Conservation (phyloP, 2,888 invertebrate genomes). For the Catocala sponsa region DNA sequence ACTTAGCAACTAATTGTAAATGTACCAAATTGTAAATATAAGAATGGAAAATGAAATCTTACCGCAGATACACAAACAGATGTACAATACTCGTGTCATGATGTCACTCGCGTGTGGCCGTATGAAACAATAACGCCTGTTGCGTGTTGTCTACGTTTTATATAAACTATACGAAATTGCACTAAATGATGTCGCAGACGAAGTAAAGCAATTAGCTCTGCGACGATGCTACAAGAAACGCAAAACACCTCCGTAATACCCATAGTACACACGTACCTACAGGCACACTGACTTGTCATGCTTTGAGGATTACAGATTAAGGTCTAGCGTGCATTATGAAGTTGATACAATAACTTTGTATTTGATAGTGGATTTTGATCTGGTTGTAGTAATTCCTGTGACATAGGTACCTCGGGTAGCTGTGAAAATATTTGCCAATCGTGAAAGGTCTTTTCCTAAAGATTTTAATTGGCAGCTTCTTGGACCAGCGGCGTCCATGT, state of each 20-base stretch:
- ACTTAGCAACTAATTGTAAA: conserved; percentile 13
- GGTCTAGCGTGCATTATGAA: background rate
- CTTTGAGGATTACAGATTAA: conserved; percentile 14
- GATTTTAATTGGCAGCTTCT: too few relatives aligned
- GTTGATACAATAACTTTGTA: background rate
- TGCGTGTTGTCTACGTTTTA: conserved; percentile 74
- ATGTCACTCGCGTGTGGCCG: conserved; percentile 47
- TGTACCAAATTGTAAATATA: conserved; percentile 14
- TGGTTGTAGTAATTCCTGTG: too few relatives aligned
- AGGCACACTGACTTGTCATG: conserved; percentile 31
- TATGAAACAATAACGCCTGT: conserved; percentile 62
- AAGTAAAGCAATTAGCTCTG: conserved; percentile 73
- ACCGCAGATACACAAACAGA: conserved; percentile 68
- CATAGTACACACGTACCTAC: conserved; percentile 30
- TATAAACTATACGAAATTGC: conserved; percentile 82
- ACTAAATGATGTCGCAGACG: conserved; percentile 80
- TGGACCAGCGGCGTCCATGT: too few relatives aligned
- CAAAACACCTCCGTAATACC: conserved; percentile 45
- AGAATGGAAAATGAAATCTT: conserved; percentile 44
- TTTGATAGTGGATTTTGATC: background rate
- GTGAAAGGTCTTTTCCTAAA: too few relatives aligned
- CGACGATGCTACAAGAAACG: conserved; percentile 57
- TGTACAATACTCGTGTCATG: conserved; percentile 61
- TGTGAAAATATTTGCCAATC: too few relatives aligned
- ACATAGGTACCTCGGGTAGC: too few relatives aligned